Evolutionary conservation across 2,113 vertebrate species (phyloP).

Genomic region (Clarias magur): DNA sequence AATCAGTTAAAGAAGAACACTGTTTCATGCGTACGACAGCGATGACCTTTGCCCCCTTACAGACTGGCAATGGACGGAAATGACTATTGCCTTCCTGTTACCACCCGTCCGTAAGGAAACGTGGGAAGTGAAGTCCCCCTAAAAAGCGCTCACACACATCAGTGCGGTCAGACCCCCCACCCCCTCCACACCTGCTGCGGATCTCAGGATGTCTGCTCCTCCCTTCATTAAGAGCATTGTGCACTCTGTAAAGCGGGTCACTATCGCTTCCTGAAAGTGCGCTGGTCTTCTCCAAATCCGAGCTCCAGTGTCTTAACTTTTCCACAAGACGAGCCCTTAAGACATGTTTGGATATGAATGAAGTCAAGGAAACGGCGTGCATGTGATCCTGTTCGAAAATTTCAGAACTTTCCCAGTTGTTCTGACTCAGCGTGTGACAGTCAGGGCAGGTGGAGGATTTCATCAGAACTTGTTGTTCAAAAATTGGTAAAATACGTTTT

Average conservation of each 20-base stretch:
- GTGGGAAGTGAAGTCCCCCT: constrained; percentile 63
- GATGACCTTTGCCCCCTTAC: constrained; percentile 58
- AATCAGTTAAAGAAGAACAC: constrained; percentile 47
- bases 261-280: constrained; percentile 25
- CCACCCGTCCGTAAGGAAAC: constrained; percentile 65
- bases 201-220: constrained; percentile 56
- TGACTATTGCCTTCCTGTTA: constrained; percentile 67
- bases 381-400: too few relatives aligned
- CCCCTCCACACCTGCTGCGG: constrained; percentile 60
- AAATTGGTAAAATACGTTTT: too few relatives aligned
- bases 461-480: neutral
- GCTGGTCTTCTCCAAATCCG: neutral
- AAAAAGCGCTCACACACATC: constrained; percentile 45
- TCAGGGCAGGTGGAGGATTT: neutral
- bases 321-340: neutral
- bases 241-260: constrained; percentile 30
- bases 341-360: neutral
- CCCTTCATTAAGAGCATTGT: constrained; percentile 43
- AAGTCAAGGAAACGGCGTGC: neutral
- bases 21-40: constrained; percentile 57
- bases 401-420: neutral
- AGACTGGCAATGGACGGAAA: constrained; percentile 61
- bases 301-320: neutral
- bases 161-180: neutral
- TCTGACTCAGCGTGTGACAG: neutral